These are phyloP conservation scores for Aptenodytes patagonicus DNA, from an alignment of 2,113 vertebrate species.

Conservation along the genomic window DNA sequence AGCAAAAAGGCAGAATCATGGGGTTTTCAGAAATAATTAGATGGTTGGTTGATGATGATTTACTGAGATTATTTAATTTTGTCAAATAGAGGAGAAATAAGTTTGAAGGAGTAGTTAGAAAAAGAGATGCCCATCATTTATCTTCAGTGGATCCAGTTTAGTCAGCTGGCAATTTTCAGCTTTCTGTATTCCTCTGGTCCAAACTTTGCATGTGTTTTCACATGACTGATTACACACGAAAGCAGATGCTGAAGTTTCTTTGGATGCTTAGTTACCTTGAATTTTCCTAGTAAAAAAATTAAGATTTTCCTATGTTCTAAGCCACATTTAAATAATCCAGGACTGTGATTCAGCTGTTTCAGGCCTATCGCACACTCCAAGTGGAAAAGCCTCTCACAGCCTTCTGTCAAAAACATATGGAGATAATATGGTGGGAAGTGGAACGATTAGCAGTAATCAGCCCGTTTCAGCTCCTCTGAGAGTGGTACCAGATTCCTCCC, in stretches of 20 bases:
- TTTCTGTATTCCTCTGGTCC: background rate
- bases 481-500: background rate
- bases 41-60: background rate
- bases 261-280: background rate
- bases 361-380: background rate
- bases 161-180: background rate
- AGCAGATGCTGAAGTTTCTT: background rate
- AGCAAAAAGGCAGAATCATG: background rate
- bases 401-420: background rate
- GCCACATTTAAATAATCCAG: background rate
- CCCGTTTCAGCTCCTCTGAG: background rate
- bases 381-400: background rate
- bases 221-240: background rate
- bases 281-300: background rate
- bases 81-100: background rate
- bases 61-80: background rate
- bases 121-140: background rate
- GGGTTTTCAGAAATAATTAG: background rate
- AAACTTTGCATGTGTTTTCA: background rate
- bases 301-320: background rate
- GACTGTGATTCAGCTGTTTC: background rate
- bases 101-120: background rate
- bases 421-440: background rate
- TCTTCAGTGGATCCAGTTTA: background rate
- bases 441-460: background rate